Conservation (phyloP, 2,888 invertebrate species). For the Synanthedon andrenaeformis region DNA sequence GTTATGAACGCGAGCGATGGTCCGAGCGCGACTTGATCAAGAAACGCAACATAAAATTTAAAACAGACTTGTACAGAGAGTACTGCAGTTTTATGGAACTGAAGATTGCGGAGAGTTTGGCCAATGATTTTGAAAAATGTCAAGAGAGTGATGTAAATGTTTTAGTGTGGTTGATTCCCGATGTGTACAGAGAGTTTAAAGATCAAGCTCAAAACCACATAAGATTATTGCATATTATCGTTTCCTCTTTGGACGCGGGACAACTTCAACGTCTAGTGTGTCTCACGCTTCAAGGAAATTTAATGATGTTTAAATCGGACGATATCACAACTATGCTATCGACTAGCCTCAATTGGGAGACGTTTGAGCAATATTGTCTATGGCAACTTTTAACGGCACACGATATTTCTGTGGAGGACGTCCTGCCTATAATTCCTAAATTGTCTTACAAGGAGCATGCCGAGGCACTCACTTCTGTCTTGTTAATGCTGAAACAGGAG, state of each 20-base stretch:
- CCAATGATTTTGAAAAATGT: constrained; percentile 87
- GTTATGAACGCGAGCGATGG: constrained; percentile 67
- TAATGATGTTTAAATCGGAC: constrained; percentile 85
- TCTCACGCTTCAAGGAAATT: constrained; percentile 88
- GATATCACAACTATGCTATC: constrained; percentile 80
- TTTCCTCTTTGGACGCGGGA: constrained; percentile 89
- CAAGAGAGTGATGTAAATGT: constrained; percentile 90
- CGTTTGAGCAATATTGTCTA: constrained; percentile 95
- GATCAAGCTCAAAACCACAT: constrained; percentile 88
- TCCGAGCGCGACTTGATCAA: constrained; percentile 60
- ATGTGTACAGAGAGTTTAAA: constrained; percentile 91
- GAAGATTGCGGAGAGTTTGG: constrained; percentile 79
- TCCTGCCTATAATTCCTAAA: constrained; percentile 81
- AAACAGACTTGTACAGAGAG: constrained; percentile 88
- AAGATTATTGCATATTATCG: constrained; percentile 87
- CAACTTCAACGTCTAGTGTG: constrained; percentile 93
- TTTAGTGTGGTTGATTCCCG: constrained; percentile 93
- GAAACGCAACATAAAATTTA: constrained; percentile 76
- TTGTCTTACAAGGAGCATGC: constrained; percentile 87
- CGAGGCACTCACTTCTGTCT: constrained; percentile 91
- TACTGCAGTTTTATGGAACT: constrained; percentile 85
- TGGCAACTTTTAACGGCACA: constrained; percentile 97
- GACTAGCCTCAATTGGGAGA: constrained; percentile 94
- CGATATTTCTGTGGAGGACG: constrained; percentile 91
- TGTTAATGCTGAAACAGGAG: constrained; percentile 92